Conservation (phyloP, 2,888 invertebrate species). For the Drosophila acutilabella region DNA sequence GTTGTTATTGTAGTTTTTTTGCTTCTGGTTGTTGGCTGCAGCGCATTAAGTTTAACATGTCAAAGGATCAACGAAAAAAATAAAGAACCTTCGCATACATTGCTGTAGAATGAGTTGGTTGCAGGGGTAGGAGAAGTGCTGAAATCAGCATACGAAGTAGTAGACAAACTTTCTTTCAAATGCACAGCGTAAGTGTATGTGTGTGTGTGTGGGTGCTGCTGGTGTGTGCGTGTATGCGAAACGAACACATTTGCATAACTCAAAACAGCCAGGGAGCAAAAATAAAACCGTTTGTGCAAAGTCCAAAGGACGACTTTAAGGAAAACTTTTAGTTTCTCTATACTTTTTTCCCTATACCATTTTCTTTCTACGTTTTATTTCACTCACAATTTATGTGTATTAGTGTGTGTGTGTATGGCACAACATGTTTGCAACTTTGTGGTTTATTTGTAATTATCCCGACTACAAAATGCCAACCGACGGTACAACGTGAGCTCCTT, state of each 20-base stretch:
- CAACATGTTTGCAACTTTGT: constrained; percentile 79
- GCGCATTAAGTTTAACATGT: constrained; percentile 81
- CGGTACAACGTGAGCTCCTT: constrained; percentile 50
- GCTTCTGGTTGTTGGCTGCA: constrained; percentile 32
- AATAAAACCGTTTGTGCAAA: constrained; percentile 60
- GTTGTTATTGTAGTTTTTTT: constrained; percentile 16
- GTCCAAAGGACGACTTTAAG: constrained; percentile 43
- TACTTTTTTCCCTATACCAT: background rate
- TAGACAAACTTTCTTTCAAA: constrained; percentile 64
- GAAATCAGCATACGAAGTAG: constrained; percentile 65
- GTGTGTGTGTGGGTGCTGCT: background rate
- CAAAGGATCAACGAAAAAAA: constrained; percentile 74
- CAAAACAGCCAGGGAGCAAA: constrained; percentile 48
- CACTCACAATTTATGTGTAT: constrained; percentile 59
- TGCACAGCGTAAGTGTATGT: constrained; percentile 34
- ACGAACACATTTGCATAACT: constrained; percentile 76
- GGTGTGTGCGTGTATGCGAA: constrained; percentile 30
- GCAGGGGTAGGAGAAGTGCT: constrained; percentile 6
- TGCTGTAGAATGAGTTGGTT: background rate
- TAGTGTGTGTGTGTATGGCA: constrained; percentile 26
- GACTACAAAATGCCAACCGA: constrained; percentile 23
- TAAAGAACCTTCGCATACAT: constrained; percentile 21
- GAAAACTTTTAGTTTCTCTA: constrained; percentile 42
- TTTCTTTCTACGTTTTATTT: constrained; percentile 14
- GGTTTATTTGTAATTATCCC: constrained; percentile 80